Percentiles rank a stretch among this genome's conserved stretches.
phyloP scores from a whole-genome alignment of 2,888 invertebrate genomes.

The Leptopilina myrica region DNA sequence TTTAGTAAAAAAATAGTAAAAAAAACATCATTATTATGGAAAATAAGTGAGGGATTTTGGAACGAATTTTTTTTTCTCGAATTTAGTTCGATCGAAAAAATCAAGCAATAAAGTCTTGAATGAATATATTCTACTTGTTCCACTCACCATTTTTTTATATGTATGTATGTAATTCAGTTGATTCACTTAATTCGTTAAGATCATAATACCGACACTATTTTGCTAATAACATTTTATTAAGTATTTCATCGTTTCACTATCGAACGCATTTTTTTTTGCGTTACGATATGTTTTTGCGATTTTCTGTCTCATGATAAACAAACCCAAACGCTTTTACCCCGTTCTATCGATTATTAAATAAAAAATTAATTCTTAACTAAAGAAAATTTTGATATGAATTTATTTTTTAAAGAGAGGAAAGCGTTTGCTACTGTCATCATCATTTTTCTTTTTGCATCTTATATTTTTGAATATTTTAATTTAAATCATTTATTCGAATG shows the following conservation, averaged over 20 bases:
- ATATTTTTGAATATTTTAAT: not conserved
- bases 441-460: not conserved
- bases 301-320: conserved; percentile 38
- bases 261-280: not conserved
- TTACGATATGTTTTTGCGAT: too few relatives aligned
- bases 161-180: conserved; percentile 52
- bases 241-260: conserved; percentile 46
- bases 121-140: conserved; percentile 63
- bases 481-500: too few relatives aligned
- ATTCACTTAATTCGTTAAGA: conserved; percentile 53
- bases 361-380: not conserved
- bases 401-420: not conserved
- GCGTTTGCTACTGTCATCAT: not conserved
- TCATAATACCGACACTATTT: conserved; percentile 52
- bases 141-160: conserved; percentile 66
- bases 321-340: not conserved
- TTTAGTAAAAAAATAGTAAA: not conserved
- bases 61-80: too few relatives aligned
- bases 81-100: conserved; percentile 35
- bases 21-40: too few relatives aligned
- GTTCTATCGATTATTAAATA: not conserved
- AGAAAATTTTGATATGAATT: not conserved
- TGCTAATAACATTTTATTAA: conserved; percentile 51
- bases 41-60: too few relatives aligned
- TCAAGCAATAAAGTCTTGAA: conserved; percentile 15